These are phyloP conservation scores for Corydoras maculifer DNA, from an alignment of 2,113 vertebrate genomes.

Conservation along the genomic window DNA sequence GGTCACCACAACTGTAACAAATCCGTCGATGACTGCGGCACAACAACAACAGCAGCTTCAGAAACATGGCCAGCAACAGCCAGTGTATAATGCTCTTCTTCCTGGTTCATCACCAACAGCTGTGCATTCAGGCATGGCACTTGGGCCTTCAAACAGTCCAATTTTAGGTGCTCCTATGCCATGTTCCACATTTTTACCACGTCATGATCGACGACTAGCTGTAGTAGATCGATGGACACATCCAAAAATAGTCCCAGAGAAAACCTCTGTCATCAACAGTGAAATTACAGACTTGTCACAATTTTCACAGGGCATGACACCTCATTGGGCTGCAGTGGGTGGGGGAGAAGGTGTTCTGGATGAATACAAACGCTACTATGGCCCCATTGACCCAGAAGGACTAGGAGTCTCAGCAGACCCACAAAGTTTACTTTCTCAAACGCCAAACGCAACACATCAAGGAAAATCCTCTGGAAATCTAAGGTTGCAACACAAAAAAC, in stretches of 20 bases:
- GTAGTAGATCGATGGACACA: conserved; percentile 81
- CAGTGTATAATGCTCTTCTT: conserved; percentile 61
- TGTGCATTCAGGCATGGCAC: conserved; percentile 66
- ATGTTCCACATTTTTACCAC: conserved; percentile 77
- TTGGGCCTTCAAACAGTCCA: conserved; percentile 73
- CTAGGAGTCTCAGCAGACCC: conserved; percentile 62
- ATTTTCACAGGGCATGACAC: conserved; percentile 56
- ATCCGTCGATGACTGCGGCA: conserved; percentile 63
- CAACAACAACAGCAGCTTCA: conserved; percentile 60
- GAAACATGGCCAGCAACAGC: conserved; percentile 59
- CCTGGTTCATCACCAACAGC: conserved; percentile 64
- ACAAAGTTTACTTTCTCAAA: conserved; percentile 55
- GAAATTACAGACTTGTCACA: conserved; percentile 58
- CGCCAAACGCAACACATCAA: conserved; percentile 58
- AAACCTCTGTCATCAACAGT: conserved; percentile 59
- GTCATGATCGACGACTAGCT: conserved; percentile 73
- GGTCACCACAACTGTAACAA: conserved; percentile 60
- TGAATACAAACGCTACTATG: conserved; percentile 85
- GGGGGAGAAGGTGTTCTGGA: conserved; percentile 65
- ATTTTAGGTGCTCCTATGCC: conserved; percentile 72
- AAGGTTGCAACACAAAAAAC: conserved; percentile 54
- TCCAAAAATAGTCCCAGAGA: conserved; percentile 64
- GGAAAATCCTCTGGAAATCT: conserved; percentile 59
- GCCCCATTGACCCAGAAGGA: conserved; percentile 85
- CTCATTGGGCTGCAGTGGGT: conserved; percentile 56